phyloP scores from a whole-genome alignment of 2,113 vertebrate genomes.

The Oophaga pumilio region DNA sequence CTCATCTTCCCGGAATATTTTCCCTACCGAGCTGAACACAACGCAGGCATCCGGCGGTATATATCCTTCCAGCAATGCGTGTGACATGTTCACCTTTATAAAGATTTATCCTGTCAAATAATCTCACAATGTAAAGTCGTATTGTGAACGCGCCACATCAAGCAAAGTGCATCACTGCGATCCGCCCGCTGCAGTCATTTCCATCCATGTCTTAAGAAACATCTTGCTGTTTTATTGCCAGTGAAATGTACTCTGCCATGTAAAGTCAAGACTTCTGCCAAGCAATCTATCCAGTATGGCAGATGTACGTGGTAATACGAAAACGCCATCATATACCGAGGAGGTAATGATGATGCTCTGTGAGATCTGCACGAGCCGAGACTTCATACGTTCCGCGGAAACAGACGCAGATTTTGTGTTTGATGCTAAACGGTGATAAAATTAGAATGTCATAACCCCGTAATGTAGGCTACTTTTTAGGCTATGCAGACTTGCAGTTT shows the following conservation, averaged over 20 bases:
- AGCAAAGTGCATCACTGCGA: not conserved
- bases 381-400: not conserved
- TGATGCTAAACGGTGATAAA: not conserved
- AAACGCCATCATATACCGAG: not conserved
- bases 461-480: too few relatives aligned
- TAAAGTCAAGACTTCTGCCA: constrained; percentile 29
- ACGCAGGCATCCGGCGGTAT: not conserved
- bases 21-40: not conserved
- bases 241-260: constrained; percentile 38
- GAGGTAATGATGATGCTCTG: not conserved
- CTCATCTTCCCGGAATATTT: not conserved
- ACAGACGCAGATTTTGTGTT: not conserved
- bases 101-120: constrained; percentile 34
- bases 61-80: not conserved
- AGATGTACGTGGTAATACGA: not conserved
- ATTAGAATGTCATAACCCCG: not conserved
- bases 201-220: constrained; percentile 1
- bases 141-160: constrained; percentile 40
- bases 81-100: constrained; percentile 26
- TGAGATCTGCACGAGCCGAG: not conserved
- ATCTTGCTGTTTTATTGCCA: constrained; percentile 10
- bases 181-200: constrained; percentile 19
- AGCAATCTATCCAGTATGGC: constrained; percentile 32
- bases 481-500: too few relatives aligned
- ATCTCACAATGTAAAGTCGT: constrained; percentile 4